Evolutionary conservation across 1,140 invertebrate genomes (phyloP), one percentile per base, ranked within the genome.

Genomic region (Microplitis mediator): DNA sequence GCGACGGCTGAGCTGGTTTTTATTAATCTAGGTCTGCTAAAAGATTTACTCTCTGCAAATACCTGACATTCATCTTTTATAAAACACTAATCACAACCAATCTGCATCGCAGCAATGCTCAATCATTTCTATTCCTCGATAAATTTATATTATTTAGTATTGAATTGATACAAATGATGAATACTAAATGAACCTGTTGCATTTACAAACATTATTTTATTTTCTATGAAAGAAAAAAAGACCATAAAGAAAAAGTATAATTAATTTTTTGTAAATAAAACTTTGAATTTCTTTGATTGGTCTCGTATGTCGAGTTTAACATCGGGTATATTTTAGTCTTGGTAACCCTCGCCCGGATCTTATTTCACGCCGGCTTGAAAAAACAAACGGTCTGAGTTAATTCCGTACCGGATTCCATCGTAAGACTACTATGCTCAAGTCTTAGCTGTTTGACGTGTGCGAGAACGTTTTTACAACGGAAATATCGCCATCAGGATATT

Each of bases 11-110:
- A 87, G 83, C 85, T 82, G 84, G 69, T 81, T 85, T 45, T 87
- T 86, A 86, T 87, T 86, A 87, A 87, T 85, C 81, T 79, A 71
- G 74, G 61, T 77, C 78, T 72, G 77, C 80, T 79, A 82, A 82
- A 78, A 77, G 79, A 68, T 76, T 77, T 79, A 72, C 23, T 74
- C 54, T 77, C 81, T 76, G 76, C 75, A 80, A 82, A 83, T 81
- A 81, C 74, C 75, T 77, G 77, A 82, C 78, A 80, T 76, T 72
- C 34, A 32, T 54, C 32, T 35, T 8, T 32, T 14, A 65, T 52
- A 56, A 14, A 31, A 16, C 11, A 54, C 35, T n/a, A 64, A n/a
- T 11, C 34, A 36, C 13, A 23, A 36, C 11, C 31, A 23, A 64
- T 34, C n/a, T n/a, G 16, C 58, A 60, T 6, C 31, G 8, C 58